These are phyloP conservation scores for Rostratula benghalensis DNA, from an alignment of 2,113 vertebrate genomes.

Conservation along the genomic window DNA sequence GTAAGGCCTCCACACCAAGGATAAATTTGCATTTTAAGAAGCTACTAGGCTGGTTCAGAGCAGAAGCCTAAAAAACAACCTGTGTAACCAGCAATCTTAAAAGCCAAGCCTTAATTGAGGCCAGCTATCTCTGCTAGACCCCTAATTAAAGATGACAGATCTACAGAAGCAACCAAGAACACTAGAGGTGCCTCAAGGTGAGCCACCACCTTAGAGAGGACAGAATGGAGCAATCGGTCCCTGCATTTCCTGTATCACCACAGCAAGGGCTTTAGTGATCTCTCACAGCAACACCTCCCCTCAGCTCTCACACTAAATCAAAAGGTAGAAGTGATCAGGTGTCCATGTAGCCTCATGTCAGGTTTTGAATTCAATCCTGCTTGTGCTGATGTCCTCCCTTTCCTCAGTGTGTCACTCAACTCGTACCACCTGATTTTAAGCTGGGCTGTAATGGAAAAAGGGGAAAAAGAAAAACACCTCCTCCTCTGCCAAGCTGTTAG, in stretches of 20 bases:
- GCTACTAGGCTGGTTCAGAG: background rate
- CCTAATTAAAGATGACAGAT: background rate
- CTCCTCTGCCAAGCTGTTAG: background rate
- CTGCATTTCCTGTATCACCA: background rate
- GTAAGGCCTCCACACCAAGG: background rate
- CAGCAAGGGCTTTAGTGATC: background rate
- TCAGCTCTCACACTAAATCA: too few relatives aligned
- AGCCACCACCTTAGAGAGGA: background rate
- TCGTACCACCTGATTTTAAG: background rate
- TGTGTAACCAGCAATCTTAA: background rate
- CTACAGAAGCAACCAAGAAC: background rate
- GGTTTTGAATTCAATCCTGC: background rate
- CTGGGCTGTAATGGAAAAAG: background rate
- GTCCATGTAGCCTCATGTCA: fast-evolving
- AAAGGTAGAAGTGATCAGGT: background rate
- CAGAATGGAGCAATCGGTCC: background rate
- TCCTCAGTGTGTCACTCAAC: background rate
- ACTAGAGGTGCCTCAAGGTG: background rate
- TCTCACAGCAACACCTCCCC: background rate
- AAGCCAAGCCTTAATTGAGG: background rate
- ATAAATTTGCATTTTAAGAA: background rate
- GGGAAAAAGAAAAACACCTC: fast-evolving
- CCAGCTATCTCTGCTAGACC: background rate
- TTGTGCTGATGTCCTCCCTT: background rate
- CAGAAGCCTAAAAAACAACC: background rate